Percentiles rank a stretch among this genome's conserved stretches.
phyloP scores from a whole-genome alignment of 2,888 invertebrate genomes.

The Ectropis crepuscularia region DNA sequence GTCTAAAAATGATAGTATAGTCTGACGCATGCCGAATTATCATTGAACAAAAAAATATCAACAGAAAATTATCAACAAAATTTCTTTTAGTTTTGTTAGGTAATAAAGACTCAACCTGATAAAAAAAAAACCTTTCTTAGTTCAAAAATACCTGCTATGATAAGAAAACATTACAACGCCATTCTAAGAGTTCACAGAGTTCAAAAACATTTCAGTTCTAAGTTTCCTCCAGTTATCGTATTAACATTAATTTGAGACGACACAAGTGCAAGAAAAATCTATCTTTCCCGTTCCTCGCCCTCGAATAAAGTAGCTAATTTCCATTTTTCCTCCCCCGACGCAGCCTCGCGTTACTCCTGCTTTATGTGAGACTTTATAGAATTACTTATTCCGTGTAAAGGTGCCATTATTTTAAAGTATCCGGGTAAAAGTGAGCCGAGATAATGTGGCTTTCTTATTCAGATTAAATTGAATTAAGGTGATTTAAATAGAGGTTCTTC shows the following conservation, averaged over 20 bases:
- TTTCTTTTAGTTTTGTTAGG: no score
- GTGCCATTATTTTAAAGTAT: constrained; percentile 34
- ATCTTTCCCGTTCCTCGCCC: constrained; percentile 10
- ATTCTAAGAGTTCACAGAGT: no score
- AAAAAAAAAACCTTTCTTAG: no score
- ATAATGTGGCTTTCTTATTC: constrained; percentile 26
- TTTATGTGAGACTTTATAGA: constrained; percentile 34
- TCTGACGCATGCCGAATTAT: no score
- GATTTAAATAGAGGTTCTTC: constrained; percentile 13
- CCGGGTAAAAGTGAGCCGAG: constrained; percentile 23
- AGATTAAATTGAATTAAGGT: constrained; percentile 25
- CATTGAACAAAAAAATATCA: no score
- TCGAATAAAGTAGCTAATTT: constrained; percentile 28
- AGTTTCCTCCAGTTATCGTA: not conserved
- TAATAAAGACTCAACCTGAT: no score
- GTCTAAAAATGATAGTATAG: no score
- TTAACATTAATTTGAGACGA: constrained; percentile 4
- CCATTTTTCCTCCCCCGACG: constrained; percentile 31
- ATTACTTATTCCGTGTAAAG: constrained; percentile 39
- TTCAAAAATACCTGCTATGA: no score
- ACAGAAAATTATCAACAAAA: no score
- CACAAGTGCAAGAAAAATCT: constrained; percentile 16
- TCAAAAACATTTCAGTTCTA: no score
- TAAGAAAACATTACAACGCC: no score
- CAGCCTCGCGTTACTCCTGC: constrained; percentile 34